phyloP scores from a whole-genome alignment of 2,113 vertebrate genomes.

The Orthonyx spaldingii region DNA sequence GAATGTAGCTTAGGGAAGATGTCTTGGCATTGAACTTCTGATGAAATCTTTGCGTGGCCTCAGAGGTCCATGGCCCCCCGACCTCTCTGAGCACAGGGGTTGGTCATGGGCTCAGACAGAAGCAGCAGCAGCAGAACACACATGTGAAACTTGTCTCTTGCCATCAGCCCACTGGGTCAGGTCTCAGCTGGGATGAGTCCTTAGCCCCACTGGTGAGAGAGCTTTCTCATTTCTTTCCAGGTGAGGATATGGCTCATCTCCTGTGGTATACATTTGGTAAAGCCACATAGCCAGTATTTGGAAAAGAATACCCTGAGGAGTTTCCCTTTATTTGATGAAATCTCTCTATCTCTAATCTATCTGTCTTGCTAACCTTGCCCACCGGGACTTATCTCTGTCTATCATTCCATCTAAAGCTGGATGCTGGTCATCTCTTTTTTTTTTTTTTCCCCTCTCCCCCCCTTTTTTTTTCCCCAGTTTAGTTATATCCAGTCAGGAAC shows the following conservation, averaged over 20 bases:
- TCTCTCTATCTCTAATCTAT: not conserved
- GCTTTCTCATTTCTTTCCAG: not conserved
- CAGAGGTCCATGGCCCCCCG: not conserved
- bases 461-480: not conserved
- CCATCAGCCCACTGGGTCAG: rapidly evolving
- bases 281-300: not conserved
- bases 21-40: slow-evolving; percentile 35
- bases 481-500: not conserved
- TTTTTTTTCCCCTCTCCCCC: no score
- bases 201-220: not conserved
- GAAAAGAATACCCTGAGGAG: not conserved
- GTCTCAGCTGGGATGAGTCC: not conserved
- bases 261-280: not conserved
- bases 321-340: not conserved
- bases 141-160: not conserved
- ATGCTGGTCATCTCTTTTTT: not conserved
- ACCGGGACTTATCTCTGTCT: not conserved
- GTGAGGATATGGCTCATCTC: not conserved
- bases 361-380: not conserved
- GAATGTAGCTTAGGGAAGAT: slow-evolving; percentile 62
- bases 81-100: not conserved
- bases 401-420: not conserved
- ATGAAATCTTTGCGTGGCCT: slow-evolving; percentile 9
- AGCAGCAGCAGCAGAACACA: not conserved
- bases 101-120: not conserved